Conservation (phyloP, 1,140 invertebrate genomes). For the Lepidurus couesii region DNA sequence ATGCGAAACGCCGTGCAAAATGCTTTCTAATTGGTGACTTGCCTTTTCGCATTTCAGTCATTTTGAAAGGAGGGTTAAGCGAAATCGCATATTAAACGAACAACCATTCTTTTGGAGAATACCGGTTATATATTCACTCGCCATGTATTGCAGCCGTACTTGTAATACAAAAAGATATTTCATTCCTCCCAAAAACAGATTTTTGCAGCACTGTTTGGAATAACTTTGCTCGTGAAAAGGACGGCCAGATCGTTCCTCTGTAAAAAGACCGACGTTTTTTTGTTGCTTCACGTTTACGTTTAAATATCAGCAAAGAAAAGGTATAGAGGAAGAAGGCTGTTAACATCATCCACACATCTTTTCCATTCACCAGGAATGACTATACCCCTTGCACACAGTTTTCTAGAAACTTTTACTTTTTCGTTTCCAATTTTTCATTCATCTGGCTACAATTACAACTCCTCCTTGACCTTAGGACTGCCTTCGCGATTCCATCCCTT, state of each 20-base stretch:
- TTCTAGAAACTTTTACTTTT: constrained; percentile 21
- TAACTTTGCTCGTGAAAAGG: not conserved
- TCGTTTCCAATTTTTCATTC: not conserved
- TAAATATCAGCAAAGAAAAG: not conserved
- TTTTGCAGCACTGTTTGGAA: not conserved
- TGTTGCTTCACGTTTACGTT: not conserved
- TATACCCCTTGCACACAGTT: not conserved
- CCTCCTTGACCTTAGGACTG: constrained; percentile 62
- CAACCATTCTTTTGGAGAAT: no score
- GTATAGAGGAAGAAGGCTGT: not conserved
- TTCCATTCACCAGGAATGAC: not conserved
- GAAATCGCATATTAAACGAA: no score
- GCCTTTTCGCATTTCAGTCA: no score
- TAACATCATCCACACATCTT: not conserved
- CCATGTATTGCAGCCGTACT: not conserved
- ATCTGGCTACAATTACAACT: constrained; percentile 46
- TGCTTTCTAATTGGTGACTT: no score
- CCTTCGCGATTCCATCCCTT: constrained; percentile 83
- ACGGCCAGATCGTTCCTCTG: not conserved
- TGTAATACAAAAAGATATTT: constrained; percentile 8
- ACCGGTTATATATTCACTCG: not conserved
- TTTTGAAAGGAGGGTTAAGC: no score
- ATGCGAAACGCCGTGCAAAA: not conserved
- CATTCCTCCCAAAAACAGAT: not conserved
- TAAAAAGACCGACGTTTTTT: not conserved